Percentiles rank a stretch among this genome's conserved stretches.
phyloP scores from a whole-genome alignment of 2,113 vertebrate species.

The Eclectus roratus region DNA sequence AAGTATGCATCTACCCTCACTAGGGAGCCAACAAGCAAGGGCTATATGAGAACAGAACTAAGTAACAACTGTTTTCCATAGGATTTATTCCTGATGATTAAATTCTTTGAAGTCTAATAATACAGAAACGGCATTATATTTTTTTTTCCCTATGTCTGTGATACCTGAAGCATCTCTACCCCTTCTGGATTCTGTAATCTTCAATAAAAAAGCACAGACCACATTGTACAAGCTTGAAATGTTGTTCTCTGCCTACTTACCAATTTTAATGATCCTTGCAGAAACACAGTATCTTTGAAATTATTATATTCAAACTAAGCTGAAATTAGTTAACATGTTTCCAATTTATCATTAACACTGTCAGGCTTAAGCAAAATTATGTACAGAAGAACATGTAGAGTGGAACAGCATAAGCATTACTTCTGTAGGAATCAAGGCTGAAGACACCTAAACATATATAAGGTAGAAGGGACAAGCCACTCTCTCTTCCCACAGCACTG shows the following conservation, averaged over 20 bases:
- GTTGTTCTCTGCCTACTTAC: background rate
- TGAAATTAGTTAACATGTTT: background rate
- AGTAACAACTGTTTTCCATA: background rate
- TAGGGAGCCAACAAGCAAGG: background rate
- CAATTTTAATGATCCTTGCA: background rate
- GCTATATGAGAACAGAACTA: background rate
- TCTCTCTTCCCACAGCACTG: background rate
- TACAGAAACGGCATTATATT: background rate
- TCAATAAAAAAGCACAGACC: background rate
- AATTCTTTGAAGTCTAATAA: background rate
- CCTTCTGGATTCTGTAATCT: background rate
- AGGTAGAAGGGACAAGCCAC: background rate
- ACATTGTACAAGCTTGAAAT: background rate
- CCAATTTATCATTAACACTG: background rate
- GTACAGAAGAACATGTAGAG: background rate
- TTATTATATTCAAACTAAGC: background rate
- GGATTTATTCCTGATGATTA: background rate
- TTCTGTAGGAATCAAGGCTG: background rate
- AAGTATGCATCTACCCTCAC: background rate
- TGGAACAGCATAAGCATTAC: background rate
- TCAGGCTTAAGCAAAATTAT: background rate
- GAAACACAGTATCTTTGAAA: background rate
- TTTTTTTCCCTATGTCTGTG: background rate
- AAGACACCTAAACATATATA: background rate
- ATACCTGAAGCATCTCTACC: background rate